Evolutionary conservation across 2,113 vertebrate genomes (phyloP).

Genomic region (Sceloporus tristichus): DNA sequence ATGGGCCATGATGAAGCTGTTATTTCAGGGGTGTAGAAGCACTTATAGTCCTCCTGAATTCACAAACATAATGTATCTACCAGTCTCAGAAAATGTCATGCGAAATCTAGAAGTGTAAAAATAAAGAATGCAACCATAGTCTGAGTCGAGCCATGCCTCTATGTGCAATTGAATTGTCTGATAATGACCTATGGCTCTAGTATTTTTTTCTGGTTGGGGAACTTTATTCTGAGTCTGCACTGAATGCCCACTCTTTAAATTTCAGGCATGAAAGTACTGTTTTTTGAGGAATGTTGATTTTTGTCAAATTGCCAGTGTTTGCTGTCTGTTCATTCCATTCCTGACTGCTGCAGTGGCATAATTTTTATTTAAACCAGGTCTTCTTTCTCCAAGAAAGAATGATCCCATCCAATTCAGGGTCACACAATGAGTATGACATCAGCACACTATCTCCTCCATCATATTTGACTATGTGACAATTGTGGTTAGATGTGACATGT

Average conservation of each 20-base stretch:
- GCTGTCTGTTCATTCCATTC: neutral
- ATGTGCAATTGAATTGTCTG: neutral
- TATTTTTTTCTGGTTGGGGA: neutral
- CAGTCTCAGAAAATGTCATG: neutral
- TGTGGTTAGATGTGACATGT: neutral
- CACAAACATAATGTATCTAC: neutral
- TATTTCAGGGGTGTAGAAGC: neutral
- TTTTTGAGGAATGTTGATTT: neutral
- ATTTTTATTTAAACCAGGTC: neutral
- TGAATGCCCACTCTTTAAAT: neutral
- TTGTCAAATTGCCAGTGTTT: neutral
- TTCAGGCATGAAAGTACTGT: neutral
- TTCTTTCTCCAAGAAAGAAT: neutral
- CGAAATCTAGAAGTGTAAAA: neutral
- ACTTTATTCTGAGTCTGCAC: neutral
- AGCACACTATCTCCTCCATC: neutral
- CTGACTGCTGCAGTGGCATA: neutral
- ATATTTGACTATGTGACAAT: neutral
- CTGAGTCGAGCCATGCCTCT: no score
- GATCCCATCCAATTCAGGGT: neutral
- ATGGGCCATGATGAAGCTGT: constrained; percentile 33
- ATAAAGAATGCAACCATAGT: neutral
- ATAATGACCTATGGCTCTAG: neutral
- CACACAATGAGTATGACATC: neutral
- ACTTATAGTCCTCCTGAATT: neutral